Evolutionary conservation across 2,797 vertebrate species (phyloP), one percentile per base, ranked within the genome.

Genomic region (Lacerta bilineata): DNA sequence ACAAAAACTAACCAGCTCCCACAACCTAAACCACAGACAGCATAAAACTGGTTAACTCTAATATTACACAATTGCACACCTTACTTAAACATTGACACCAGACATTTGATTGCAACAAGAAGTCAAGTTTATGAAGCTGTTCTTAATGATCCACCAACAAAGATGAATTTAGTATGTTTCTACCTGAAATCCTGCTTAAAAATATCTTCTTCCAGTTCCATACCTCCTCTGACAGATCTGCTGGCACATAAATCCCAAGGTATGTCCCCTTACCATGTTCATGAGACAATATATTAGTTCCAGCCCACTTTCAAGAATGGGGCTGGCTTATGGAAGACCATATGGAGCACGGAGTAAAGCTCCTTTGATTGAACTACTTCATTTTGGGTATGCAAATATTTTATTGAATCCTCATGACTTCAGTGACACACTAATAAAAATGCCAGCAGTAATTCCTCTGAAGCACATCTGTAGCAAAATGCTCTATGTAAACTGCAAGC

Each of bases 91-190:
- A 68, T 1, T n/a, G n/a, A 29, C 39, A 68, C n/a, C 13, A 9
- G 61, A 41, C 18, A 41, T 66, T 66, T 41, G 36, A 66, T 29
- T 68, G 2, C 80, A 82, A 64, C 80, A 27, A 6, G 59, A 81
- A 66, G 66, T 36, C 80, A 81, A 81, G 36, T 64, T 25, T 66
- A 81, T 41, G 5, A 81, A 64, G 33, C 80, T 81, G n/a, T 64
- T 39, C 23, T 80, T 80, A 80, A 36, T 80, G 55, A 10, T 82
- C 13, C 36, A 8, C 80, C 61, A 82, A 82, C 64, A 82, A 33
- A 18, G 23, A 83, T 18, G 61, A 41, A 6, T 81, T 81, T 29
- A 41, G 36, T 66, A 27, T 81, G 55, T 13, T 66, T 66, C 61
- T 29, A 36, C 33, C 13, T 7, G 5, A 81, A 39, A 41, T 36